Evolutionary conservation across 2,113 vertebrate genomes (phyloP), one percentile per base, ranked within the genome.

Genomic region (Cinclus mexicanus): DNA sequence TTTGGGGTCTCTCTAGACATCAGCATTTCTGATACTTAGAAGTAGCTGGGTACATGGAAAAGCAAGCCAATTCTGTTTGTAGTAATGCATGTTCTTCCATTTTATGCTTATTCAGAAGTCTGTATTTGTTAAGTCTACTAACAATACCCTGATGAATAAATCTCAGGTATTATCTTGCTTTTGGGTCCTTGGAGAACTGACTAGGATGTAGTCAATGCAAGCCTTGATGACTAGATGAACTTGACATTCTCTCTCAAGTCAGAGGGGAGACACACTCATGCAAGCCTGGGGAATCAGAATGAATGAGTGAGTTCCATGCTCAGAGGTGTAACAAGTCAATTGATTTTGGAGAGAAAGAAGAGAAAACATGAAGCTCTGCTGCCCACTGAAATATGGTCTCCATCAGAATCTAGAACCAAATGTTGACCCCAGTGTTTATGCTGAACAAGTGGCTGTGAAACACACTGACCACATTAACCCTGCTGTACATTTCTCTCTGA

Each of bases 241-340:
- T 26, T 42, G 41, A 52, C 23, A 61, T 77, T 81, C 52, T 47
- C 14, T 81, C 65, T 56, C 10, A 70, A 61, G 21, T 21, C 61
- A 88, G 13, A 79, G 24, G 11, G 26, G 69, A 70, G 37, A 56
- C 29, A 50, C 31, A 59, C 9, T 25, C 14, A 88, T 60, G 17
- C 69, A 65, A 55, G 31, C 37, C 26, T 67, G 26, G 2, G 57
- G 37, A 31, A 61, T 33, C 20, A 39, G 20, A 61, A 74, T 13
- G 37, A 50, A 21, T 19, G 25, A 93, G 14, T 28, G 18, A 46
- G 22, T 67, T 67, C 70, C 10, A 14, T 3, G 14, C 16, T 79
- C 0, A 1, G 8, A 59, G n/a, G 14, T 9, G 4, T 42, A 11
- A 64, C 31, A 81, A 60, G 22, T n/a, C 24, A 59, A 14, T 1